Conservation (phyloP, 2,888 invertebrate genomes). For the Megastigmus dorsalis region DNA sequence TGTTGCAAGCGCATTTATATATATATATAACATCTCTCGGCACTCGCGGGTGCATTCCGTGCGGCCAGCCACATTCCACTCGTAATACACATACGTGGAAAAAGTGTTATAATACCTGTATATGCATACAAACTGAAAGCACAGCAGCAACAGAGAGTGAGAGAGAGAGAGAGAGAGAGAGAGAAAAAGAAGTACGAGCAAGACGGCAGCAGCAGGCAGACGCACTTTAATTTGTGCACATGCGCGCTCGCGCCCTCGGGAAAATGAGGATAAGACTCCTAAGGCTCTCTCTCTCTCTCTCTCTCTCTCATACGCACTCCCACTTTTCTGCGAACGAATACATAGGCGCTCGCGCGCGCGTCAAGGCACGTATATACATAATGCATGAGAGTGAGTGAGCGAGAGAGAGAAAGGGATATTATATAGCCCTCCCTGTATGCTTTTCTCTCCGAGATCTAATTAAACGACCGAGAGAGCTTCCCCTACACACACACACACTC, state of each 20-base stretch:
- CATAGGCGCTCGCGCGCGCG: no score
- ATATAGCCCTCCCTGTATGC: conserved; percentile 2
- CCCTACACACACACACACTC: not conserved
- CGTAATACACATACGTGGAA: not conserved
- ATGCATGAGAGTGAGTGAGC: conserved; percentile 38
- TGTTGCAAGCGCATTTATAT: no score
- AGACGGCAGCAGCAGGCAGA: not conserved
- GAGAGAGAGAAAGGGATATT: conserved; percentile 6
- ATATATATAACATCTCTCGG: no score
- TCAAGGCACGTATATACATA: conserved; percentile 43
- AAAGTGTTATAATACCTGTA: not conserved
- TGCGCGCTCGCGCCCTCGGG: not conserved
- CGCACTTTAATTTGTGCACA: conserved; percentile 38
- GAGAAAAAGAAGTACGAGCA: not conserved
- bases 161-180: no score
- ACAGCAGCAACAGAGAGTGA: not conserved
- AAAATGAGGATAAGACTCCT: not conserved
- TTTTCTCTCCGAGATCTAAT: conserved; percentile 50
- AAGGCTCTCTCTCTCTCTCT: not conserved
- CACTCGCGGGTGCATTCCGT: no score
- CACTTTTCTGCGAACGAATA: not conserved
- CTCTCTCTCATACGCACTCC: not conserved
- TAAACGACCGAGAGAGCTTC: conserved; percentile 35
- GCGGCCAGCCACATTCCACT: no score
- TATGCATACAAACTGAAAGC: not conserved